Conservation (phyloP, 2,888 invertebrate genomes). For the Hyposoter dolosus region DNA sequence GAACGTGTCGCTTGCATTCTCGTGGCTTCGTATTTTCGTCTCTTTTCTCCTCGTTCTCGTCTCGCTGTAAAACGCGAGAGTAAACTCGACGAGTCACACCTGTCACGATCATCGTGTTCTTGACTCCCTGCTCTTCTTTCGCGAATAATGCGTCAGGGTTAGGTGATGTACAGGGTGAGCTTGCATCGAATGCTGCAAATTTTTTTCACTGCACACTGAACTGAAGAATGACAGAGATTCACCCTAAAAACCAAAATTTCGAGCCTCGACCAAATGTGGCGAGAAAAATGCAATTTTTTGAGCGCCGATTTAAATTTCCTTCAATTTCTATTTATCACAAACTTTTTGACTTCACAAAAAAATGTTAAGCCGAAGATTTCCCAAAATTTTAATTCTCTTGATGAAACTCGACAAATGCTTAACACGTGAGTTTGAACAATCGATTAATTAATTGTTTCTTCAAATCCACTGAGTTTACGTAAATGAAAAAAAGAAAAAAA, state of each 20-base stretch:
- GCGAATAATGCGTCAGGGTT: background rate
- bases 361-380: background rate
- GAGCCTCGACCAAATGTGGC: no score
- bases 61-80: constrained; percentile 37
- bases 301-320: no score
- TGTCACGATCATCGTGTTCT: constrained; percentile 57
- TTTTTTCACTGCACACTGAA: no score
- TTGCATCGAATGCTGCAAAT: background rate
- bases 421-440: background rate
- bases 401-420: background rate
- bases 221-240: no score
- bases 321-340: no score
- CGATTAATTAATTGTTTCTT: no score
- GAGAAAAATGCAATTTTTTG: no score
- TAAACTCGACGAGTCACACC: constrained; percentile 64
- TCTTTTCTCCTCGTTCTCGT: constrained; percentile 9
- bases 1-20: constrained; percentile 29
- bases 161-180: background rate
- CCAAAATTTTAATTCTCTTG: background rate
- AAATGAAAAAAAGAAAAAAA: no score
- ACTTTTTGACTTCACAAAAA: no score
- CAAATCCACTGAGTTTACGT: no score
- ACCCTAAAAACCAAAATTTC: no score
- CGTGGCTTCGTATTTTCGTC: constrained; percentile 48
- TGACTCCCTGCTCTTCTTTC: constrained; percentile 7